phyloP scores from a whole-genome alignment of 2,888 invertebrate species.

The Odontothrips loti region DNA sequence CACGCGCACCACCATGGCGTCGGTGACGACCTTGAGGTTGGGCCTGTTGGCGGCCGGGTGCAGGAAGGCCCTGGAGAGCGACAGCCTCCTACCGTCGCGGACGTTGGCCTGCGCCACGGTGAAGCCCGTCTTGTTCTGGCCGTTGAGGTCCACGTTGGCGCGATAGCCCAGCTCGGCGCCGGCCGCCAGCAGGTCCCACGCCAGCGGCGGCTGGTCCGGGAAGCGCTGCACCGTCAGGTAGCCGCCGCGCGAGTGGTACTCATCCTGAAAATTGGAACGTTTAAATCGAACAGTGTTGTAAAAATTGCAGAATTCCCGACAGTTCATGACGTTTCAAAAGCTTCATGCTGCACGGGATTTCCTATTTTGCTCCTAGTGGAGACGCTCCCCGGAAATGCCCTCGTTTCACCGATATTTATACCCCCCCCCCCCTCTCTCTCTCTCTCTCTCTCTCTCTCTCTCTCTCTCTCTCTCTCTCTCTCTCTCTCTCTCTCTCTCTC shows the following conservation, averaged over 20 bases:
- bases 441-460: neutral
- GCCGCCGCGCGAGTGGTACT: conserved; percentile 59
- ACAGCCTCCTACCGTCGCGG: conserved; percentile 60
- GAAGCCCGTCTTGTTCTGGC: conserved; percentile 59
- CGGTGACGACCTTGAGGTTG: conserved; percentile 28
- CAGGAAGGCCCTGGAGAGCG: conserved; percentile 59
- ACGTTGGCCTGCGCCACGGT: conserved; percentile 60
- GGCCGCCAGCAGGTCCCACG: conserved; percentile 59
- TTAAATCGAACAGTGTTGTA: too few species aligned
- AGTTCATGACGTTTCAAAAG: too few species aligned
- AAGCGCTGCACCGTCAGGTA: conserved; percentile 61
- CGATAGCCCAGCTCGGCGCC: conserved; percentile 59
- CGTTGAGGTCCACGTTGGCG: conserved; percentile 61
- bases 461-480: neutral
- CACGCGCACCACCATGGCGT: conserved; percentile 28
- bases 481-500: neutral
- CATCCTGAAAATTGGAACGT: conserved; percentile 41
- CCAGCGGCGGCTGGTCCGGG: conserved; percentile 58
- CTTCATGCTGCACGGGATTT: too few species aligned
- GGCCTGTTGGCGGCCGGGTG: conserved; percentile 49
- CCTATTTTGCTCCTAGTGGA: too few species aligned
- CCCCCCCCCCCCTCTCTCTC: neutral
- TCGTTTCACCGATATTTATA: neutral
- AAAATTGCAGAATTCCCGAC: too few species aligned
- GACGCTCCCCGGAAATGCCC: too few species aligned